A percentile compares a stretch with the other conserved stretches of the same genome.
Conservation (phyloP, 2,113 vertebrate species). For the Platichthys flesus region DNA sequence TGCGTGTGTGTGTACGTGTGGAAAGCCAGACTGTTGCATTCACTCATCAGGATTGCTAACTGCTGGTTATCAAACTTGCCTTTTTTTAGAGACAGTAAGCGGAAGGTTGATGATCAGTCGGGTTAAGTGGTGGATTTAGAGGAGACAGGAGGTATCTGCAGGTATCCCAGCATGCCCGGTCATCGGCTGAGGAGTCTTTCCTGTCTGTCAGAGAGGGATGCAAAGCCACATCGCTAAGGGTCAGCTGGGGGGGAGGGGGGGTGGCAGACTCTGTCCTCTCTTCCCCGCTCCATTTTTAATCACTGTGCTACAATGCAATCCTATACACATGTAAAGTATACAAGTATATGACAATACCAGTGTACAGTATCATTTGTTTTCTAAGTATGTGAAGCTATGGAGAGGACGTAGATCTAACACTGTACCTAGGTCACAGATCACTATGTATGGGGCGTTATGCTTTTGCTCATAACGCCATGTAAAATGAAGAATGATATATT, state of each 20-base stretch:
- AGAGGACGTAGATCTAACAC: constrained; percentile 86
- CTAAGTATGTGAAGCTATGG: constrained; percentile 79
- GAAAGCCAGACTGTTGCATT: constrained; percentile 36
- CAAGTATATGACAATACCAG: constrained; percentile 63
- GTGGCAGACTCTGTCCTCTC: constrained; percentile 22
- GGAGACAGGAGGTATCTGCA: constrained; percentile 26
- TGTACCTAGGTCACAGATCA: constrained; percentile 87
- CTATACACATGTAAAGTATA: constrained; percentile 57
- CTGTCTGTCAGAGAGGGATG: constrained; percentile 45
- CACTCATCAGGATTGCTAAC: constrained; percentile 26
- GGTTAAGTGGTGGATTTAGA: constrained; percentile 24
- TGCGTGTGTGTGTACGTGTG: constrained; percentile 14
- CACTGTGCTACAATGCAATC: constrained; percentile 75
- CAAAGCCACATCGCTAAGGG: constrained; percentile 29
- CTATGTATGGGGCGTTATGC: constrained; percentile 81
- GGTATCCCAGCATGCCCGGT: constrained; percentile 47
- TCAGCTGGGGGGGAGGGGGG: constrained; percentile 17
- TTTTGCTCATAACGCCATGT: constrained; percentile 84
- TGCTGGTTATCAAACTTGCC: constrained; percentile 55
- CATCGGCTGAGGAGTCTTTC: constrained; percentile 10
- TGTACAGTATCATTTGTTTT: constrained; percentile 68
- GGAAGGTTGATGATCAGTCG: constrained; percentile 13
- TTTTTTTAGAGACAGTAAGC: constrained; percentile 40
- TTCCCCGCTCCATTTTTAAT: constrained; percentile 58
- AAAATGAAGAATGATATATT: constrained; percentile 88